Conservation (phyloP, 1,140 invertebrate genomes). For the Anagrus nilaparvatae region DNA sequence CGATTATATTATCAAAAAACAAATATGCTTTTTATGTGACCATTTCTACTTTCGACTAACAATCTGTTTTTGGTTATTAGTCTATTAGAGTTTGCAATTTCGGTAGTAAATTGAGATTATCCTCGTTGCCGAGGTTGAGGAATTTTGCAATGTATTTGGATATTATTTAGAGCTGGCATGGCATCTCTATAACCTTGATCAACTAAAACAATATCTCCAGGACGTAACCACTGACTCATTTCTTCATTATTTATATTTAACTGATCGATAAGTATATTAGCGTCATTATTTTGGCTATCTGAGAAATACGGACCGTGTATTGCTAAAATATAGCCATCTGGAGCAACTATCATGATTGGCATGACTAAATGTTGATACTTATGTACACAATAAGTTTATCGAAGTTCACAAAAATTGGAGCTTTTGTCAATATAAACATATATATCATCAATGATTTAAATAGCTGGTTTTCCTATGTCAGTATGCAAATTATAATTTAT, state of each 20-base stretch:
- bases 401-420: background rate
- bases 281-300: background rate
- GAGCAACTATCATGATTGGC: background rate
- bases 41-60: conserved; percentile 13
- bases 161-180: background rate
- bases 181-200: background rate
- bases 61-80: conserved; percentile 14
- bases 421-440: background rate
- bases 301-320: background rate
- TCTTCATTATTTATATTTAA: background rate
- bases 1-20: conserved; percentile 2
- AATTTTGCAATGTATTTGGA: background rate
- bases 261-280: background rate
- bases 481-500: background rate
- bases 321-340: background rate
- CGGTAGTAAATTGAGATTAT: conserved; percentile 6
- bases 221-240: background rate
- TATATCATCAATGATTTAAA: background rate
- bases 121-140: background rate
- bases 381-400: background rate
- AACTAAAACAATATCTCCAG: background rate
- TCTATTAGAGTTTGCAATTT: conserved; percentile 6
- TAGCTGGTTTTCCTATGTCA: background rate
- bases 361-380: background rate
- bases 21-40: conserved; percentile 9